Evolutionary conservation across 2,888 invertebrate species (phyloP), one percentile per base, ranked within the genome.

Genomic region (Andrena praecox): DNA sequence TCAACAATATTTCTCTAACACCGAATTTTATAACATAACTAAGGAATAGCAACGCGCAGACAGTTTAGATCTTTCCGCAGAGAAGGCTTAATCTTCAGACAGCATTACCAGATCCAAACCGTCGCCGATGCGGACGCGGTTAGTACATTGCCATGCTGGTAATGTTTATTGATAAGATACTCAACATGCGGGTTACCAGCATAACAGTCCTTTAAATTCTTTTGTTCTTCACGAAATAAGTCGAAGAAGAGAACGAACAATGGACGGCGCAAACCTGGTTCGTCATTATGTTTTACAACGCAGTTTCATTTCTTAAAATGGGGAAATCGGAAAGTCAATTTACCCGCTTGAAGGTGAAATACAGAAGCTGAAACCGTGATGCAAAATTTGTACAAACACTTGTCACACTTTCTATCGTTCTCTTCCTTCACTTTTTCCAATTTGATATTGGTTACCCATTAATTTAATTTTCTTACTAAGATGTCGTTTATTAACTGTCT

Each of bases 151-250:
- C 66, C 87, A 92, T 92, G 92, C 92, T 91, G 92, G 92, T 92
- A 90, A 92, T 91, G 92, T 92, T 88, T 92, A 91, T 92, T 91
- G 92, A 92, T 92, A 92, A 92, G 92, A 92, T 91, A 90, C 77
- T 24, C 67, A 67, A 80, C 77, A 90, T 89, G 90, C 90, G 90
- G 90, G 90, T 77, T 88, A 85, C 89, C 89, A 87, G 89, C 88
- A 88, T 89, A 70, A 78, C 71, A 81, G 63, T 68, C 77, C 70
- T 77, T 79, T 79, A 72, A 66, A 86, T 81, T 84, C 81, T 80
- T 86, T 86, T 89, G 84, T 89, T 84, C 75, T 20, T 70, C 54
- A 62, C 33, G 48, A 50, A 70, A 60, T 66, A 71, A 86, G 84
- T 76, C 64, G 67, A 86, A 82, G 77, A 68, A 68, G 52, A 42